Evolutionary conservation across 2,113 vertebrate species (phyloP), one percentile per base, ranked within the genome.

Genomic region (Noctilio leporinus): DNA sequence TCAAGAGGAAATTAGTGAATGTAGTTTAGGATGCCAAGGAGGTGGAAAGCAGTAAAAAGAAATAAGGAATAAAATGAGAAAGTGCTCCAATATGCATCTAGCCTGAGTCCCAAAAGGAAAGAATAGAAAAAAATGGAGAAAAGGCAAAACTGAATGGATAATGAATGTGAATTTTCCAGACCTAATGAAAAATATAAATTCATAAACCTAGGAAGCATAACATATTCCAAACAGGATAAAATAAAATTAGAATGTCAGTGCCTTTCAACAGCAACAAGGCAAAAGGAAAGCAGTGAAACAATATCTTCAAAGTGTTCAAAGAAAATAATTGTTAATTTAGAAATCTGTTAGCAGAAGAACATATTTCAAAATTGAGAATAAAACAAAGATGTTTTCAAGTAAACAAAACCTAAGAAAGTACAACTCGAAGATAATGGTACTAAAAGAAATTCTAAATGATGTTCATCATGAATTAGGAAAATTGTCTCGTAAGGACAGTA

Each of bases 1-100:
- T 76, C 62, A 70, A 86, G 59, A 64, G 26, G 78, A 33, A 62
- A 78, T 83, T 67, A 73, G 19, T 64, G 35, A 86, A 30, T 57
- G 20, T n/a, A 19, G 16, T 76, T 55, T 62, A 91, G 57, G 72
- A 72, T 69, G n/a, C 70, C 51, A 91, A 26, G 30, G 10, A 43
- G 17, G 75, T 84, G 24, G 45, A 78, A 95, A 96, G 87, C 26
- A 67, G 19, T 64, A 85, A 67, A 85, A 40, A 75, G n/a, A 96
- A 88, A 59, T 3, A 81, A 22, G 38, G 22, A 72, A 82, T 45
- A 88, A 19, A 78, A 70, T 67, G 53, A 65, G 24, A 67, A 69
- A 4, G 24, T 59, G 67, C 30, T 83, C 28, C 49, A 33, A 78
- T 16, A 65, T 22, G 14, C 20, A 86, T 72, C 51, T 86, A 81